Percentiles rank a stretch among this genome's conserved stretches.
These are phyloP conservation scores for Tenrec ecaudatus DNA, from an alignment of 2,113 vertebrate genomes.

Conservation along the genomic window DNA sequence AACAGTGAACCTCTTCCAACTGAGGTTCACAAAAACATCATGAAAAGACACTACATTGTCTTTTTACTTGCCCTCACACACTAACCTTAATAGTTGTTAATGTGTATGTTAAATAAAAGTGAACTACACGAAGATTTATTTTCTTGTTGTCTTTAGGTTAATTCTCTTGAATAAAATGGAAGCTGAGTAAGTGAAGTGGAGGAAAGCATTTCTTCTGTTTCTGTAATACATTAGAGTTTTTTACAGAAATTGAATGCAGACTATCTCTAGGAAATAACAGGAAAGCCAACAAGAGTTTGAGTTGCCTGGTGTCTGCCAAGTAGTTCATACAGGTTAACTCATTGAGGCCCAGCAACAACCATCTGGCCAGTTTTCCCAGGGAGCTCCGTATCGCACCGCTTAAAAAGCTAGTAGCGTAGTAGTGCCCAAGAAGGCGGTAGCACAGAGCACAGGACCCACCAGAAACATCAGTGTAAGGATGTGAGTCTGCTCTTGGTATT, in stretches of 20 bases:
- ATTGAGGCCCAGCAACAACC: neutral
- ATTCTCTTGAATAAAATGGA: conserved; percentile 51
- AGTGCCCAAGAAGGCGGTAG: neutral
- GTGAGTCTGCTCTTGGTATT: conserved; percentile 12
- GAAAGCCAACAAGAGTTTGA: conserved; percentile 7
- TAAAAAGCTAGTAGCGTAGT: neutral
- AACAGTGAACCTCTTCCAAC: conserved; percentile 40
- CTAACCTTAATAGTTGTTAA: conserved; percentile 5
- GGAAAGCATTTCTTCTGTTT: conserved; percentile 33
- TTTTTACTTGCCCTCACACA: conserved; percentile 15
- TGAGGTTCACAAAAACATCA: conserved; percentile 9
- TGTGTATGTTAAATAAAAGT: conserved; percentile 1
- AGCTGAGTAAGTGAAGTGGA: conserved; percentile 14
- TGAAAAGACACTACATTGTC: conserved; percentile 19
- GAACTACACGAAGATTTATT: neutral
- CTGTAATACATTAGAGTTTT: conserved; percentile 46
- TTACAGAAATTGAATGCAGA: conserved; percentile 16
- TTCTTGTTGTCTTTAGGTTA: conserved; percentile 52
- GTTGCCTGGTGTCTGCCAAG: neutral
- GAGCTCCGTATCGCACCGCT: neutral
- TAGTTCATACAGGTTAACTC: neutral
- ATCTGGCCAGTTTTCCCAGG: neutral
- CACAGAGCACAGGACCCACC: neutral
- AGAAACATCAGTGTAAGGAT: neutral
- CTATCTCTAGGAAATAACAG: conserved; percentile 45